A percentile compares a stretch with the other conserved stretches of the same genome.
These are phyloP conservation scores for Endomychus coccineus DNA, from an alignment of 2,888 invertebrate genomes.

Conservation along the genomic window DNA sequence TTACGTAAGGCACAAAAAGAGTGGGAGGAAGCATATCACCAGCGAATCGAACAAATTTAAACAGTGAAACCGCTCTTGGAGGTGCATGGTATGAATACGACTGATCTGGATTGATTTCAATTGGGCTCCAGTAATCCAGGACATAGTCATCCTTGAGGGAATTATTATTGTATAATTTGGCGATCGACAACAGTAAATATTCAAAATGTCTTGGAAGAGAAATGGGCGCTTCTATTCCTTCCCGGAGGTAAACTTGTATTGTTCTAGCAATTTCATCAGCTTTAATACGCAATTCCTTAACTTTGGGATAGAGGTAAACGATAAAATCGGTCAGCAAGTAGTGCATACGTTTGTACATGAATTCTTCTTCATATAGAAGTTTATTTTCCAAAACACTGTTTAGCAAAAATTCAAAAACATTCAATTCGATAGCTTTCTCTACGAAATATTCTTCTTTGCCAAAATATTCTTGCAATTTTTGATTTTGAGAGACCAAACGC, in stretches of 20 bases:
- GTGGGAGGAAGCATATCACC: constrained; percentile 79
- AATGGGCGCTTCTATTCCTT: constrained; percentile 70
- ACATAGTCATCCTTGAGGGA: constrained; percentile 61
- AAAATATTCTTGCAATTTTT: constrained; percentile 49
- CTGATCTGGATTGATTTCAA: constrained; percentile 43
- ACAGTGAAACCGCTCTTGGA: constrained; percentile 68
- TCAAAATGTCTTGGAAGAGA: constrained; percentile 75
- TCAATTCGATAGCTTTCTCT: constrained; percentile 69
- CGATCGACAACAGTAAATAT: constrained; percentile 70
- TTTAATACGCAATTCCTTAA: constrained; percentile 70
- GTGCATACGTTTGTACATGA: constrained; percentile 77
- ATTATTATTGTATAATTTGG: constrained; percentile 70
- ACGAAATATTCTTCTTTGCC: constrained; percentile 77
- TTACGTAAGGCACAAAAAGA: constrained; percentile 78
- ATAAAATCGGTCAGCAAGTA: constrained; percentile 86
- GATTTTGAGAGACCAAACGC: constrained; percentile 50
- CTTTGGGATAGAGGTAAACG: constrained; percentile 85
- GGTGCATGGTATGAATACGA: constrained; percentile 42
- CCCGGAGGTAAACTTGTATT: constrained; percentile 52
- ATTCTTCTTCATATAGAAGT: constrained; percentile 66
- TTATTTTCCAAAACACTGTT: constrained; percentile 64
- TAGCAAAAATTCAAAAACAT: constrained; percentile 73
- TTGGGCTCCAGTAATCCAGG: constrained; percentile 76
- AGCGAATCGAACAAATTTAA: constrained; percentile 84
- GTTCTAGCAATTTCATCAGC: constrained; percentile 86